Base-by-base conservation (phyloP, 1,140 invertebrate species). In the Cydia splendana region DNA sequence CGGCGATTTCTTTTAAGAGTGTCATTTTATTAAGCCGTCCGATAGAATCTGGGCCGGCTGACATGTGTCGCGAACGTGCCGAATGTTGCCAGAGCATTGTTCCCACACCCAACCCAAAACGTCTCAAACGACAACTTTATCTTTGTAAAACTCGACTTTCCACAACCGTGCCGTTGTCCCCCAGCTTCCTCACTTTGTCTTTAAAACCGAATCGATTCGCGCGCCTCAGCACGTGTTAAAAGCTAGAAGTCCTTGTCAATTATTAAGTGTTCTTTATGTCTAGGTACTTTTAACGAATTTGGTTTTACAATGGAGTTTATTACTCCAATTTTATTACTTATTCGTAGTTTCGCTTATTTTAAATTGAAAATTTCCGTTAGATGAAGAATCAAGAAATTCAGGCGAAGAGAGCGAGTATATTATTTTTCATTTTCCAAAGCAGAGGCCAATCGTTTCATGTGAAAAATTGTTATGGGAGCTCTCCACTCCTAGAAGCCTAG, bases 11-110 rank as follows among this genome's bases (percentile, higher is more conserved):
- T 73, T 62, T 48, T 51, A 78, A 81, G 77, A 81, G 83, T 84
- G 84, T 85, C 87, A 90, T 90, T 89, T 89, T 90, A 90, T 90
- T 90, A 90, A 89, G 84, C 87, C 86, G 75, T 83, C 77, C 81
- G 81, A 87, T 84, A 84, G 81, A 79, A 89, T 87, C 81, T 75
- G 78, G 86, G 88, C 88, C 80, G 83, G 80, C 81, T 82, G 84
- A 90, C 88, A 88, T 84, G 84, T 86, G 86, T 85, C 81, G 85
- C 71, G 76, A 81, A 83, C 84, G 85, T 85, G 85, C 81, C 76
- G 78, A 48, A 51, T 77, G 62, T 75, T 12, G 57, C 57, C 57
- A 53, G 20, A 62, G 57, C 57, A 62, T 62, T 62, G 57, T 62
- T 24, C 57, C 5, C 9, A 9, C 20, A 1, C 4, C 57, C 57